Base-by-base conservation (phyloP, 2,888 invertebrate genomes). In the Physocephala rufipes region DNA sequence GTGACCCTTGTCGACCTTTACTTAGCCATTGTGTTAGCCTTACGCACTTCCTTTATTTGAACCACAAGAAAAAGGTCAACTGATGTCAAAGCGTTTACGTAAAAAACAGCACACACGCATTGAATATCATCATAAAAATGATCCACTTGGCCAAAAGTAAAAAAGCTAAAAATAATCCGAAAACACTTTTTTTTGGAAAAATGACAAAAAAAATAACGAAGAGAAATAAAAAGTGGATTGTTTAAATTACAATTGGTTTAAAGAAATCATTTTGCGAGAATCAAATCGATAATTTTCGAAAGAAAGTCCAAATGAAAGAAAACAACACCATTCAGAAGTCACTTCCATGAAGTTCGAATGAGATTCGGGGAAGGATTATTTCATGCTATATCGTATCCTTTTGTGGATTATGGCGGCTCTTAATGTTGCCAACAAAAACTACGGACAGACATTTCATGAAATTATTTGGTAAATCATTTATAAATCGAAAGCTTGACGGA, bases 81-180 rank as follows among this genome's bases (percentile, higher is more conserved):
- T 30, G 15, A 59, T 28, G 45, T 26, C 4, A 21, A 36, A 59
- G 16, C 59, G 30, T 59, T 59, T 59, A 59, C 28, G 45, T 0
- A 36, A 36, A 36, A 51, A 30, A n/a, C 12, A 30, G 28, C 21
- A 49, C 28, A 26, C 26, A 28, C 24, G 19, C 21, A 45, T 16
- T n/a, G 49, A 64, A 49, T 5, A 28, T 7, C n/a, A 24, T n/a
- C 24, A 53, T 28, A 26, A 49, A 65, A 65, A 12, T 51, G 65
- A 16, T 28, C 28, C 51, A 51, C 24, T 65, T 47, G 65, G 51
- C 51, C 51, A 26, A 24, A 63, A 47, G 63, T 47, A 63, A 16
- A 45, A 63, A 7, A 43, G 21, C 47, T 45, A 30, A 45, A 63
- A 45, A 13, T 43, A 26, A 26, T 26, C 24, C 55, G 15, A 55